Percentiles rank a stretch among this genome's conserved stretches.
Conservation (phyloP, 2,888 invertebrate species). For the Lacanobia oleracea region DNA sequence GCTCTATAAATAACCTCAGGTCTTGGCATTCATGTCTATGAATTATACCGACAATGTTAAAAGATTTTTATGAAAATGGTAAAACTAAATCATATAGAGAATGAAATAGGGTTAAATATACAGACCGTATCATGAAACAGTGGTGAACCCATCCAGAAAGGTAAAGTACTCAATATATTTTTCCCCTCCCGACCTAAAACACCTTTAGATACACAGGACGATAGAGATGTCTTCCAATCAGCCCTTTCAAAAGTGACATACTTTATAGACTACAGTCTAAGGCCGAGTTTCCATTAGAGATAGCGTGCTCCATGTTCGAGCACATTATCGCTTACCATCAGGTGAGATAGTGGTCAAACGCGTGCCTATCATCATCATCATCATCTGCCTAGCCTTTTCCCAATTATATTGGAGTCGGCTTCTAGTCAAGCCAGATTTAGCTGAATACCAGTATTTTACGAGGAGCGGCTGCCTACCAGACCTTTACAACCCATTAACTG, state of each 20-base stretch:
- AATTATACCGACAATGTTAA: conserved; percentile 3
- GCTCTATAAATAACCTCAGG: conserved; percentile 6
- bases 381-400: too few relatives aligned
- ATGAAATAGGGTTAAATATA: conserved; percentile 36
- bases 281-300: background rate
- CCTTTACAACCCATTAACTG: too few relatives aligned
- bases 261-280: conserved; percentile 59
- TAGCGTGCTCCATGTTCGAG: too few relatives aligned
- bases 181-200: conserved; percentile 32
- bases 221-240: conserved; percentile 62
- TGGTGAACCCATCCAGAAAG: conserved; percentile 25
- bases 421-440: too few relatives aligned
- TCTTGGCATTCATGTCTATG: background rate
- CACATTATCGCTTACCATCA: too few relatives aligned
- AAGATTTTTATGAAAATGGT: conserved; percentile 13
- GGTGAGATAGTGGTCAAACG: too few relatives aligned
- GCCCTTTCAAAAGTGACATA: conserved; percentile 58
- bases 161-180: conserved; percentile 52
- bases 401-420: too few relatives aligned
- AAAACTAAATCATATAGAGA: conserved; percentile 10
- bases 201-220: conserved; percentile 44
- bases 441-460: too few relatives aligned
- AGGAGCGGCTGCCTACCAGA: too few relatives aligned
- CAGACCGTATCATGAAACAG: conserved; percentile 37
- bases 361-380: too few relatives aligned